These are phyloP conservation scores for Diloba caeruleocephala DNA, from an alignment of 2,888 invertebrate species.

Conservation along the genomic window DNA sequence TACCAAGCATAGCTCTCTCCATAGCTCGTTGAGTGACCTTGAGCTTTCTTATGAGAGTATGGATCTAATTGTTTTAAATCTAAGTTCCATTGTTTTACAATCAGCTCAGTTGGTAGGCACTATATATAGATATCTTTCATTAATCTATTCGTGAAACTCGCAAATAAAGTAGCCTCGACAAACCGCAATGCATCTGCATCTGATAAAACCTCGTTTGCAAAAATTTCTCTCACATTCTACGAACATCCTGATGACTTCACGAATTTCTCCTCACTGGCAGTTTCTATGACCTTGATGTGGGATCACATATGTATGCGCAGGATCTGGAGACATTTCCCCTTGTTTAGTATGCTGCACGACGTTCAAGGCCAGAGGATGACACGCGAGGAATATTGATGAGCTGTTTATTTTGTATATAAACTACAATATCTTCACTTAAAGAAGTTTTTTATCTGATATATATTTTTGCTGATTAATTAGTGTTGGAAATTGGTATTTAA, in stretches of 20 bases:
- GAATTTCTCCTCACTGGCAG: slow-evolving; percentile 49
- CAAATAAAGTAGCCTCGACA: slow-evolving; percentile 13
- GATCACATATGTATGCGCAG: slow-evolving; percentile 36
- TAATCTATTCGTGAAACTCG: slow-evolving; percentile 10
- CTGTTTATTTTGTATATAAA: slow-evolving; percentile 21
- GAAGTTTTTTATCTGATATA: too few species aligned
- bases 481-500: too few species aligned
- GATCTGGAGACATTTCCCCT: slow-evolving; percentile 53
- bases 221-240: slow-evolving; percentile 40
- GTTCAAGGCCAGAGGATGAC: slow-evolving; percentile 49
- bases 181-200: slow-evolving; percentile 19
- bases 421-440: too few species aligned
- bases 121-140: slow-evolving; percentile 3
- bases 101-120: too few species aligned
- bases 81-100: too few species aligned
- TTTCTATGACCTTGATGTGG: slow-evolving; percentile 47
- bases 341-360: slow-evolving; percentile 39
- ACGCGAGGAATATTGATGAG: slow-evolving; percentile 23
- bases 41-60: too few species aligned
- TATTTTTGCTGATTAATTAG: too few species aligned
- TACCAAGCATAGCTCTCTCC: too few species aligned
- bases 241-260: slow-evolving; percentile 49
- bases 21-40: too few species aligned
- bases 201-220: slow-evolving; percentile 29
- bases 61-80: too few species aligned